phyloP scores from a whole-genome alignment of 2,888 invertebrate species.

The Gisinianus flammeolus region DNA sequence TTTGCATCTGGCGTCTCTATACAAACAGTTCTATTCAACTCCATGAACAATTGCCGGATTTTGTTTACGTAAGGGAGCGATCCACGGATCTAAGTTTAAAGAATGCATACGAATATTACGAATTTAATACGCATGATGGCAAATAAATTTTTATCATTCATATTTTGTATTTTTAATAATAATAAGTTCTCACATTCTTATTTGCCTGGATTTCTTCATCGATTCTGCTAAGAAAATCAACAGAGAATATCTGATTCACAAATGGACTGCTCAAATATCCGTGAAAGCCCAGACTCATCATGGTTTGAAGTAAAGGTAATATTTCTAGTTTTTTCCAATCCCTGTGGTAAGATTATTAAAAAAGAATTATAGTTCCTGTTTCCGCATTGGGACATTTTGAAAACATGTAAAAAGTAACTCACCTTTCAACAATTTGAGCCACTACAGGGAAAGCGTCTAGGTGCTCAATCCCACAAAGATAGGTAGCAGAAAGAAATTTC shows the following conservation, averaged over 20 bases:
- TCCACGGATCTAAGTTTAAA: slow-evolving; percentile 61
- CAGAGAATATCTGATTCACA: slow-evolving; percentile 67
- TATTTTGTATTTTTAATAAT: not conserved
- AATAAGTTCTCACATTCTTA: not conserved
- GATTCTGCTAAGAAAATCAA: slow-evolving; percentile 68
- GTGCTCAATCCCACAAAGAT: not conserved
- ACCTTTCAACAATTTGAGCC: not conserved
- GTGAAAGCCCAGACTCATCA: slow-evolving; percentile 66
- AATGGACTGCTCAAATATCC: slow-evolving; percentile 65
- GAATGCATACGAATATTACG: slow-evolving; percentile 49
- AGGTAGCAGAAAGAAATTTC: slow-evolving; percentile 4
- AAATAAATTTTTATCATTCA: not conserved
- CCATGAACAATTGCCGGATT: slow-evolving; percentile 68
- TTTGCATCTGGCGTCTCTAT: slow-evolving; percentile 70
- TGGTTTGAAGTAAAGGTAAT: slow-evolving; percentile 64
- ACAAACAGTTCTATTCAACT: slow-evolving; percentile 70
- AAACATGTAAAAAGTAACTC: not conserved
- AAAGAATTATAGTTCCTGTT: not conserved
- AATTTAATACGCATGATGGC: not conserved
- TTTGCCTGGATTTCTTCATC: slow-evolving; percentile 65
- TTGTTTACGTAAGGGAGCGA: slow-evolving; percentile 63
- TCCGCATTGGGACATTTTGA: not conserved
- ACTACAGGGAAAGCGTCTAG: too few species aligned
- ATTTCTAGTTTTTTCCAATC: not conserved
- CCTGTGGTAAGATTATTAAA: not conserved